Percentiles rank a stretch among this genome's conserved stretches.
These are phyloP conservation scores for Ochotona princeps DNA, from an alignment of 2,113 vertebrate genomes.

Conservation along the genomic window DNA sequence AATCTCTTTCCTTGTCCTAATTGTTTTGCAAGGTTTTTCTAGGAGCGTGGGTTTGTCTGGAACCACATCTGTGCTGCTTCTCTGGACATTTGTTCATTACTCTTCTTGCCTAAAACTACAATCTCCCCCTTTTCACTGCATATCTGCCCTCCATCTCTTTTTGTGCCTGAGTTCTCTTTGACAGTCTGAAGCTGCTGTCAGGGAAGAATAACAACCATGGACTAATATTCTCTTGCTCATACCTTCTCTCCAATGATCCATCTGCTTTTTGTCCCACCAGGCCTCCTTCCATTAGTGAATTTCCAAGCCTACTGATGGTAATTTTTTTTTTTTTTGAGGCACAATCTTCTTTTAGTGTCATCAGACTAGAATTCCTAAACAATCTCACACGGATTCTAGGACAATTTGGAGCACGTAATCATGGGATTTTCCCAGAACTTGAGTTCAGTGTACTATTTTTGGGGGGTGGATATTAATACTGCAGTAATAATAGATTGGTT, in stretches of 20 bases:
- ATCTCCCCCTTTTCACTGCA: not conserved
- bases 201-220: not conserved
- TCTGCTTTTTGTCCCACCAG: not conserved
- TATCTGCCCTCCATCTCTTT: not conserved
- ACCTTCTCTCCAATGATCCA: not conserved
- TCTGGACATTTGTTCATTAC: rapidly evolving
- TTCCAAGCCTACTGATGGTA: not conserved
- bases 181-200: not conserved
- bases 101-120: not conserved
- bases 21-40: not conserved
- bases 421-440: constrained; percentile 36
- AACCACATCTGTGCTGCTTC: not conserved
- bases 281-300: not conserved
- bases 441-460: constrained; percentile 2
- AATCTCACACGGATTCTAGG: not conserved
- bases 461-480: constrained; percentile 26
- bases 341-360: constrained; percentile 1
- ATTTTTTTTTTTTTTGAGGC: not conserved
- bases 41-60: not conserved
- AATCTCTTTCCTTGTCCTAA: not conserved
- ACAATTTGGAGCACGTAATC: not conserved
- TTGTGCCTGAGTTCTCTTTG: not conserved
- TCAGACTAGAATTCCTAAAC: not conserved
- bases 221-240: rapidly evolving
- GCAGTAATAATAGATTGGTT: constrained; percentile 32